Evolutionary conservation across 2,113 vertebrate genomes (phyloP).

Genomic region (Pardalotus punctatus): DNA sequence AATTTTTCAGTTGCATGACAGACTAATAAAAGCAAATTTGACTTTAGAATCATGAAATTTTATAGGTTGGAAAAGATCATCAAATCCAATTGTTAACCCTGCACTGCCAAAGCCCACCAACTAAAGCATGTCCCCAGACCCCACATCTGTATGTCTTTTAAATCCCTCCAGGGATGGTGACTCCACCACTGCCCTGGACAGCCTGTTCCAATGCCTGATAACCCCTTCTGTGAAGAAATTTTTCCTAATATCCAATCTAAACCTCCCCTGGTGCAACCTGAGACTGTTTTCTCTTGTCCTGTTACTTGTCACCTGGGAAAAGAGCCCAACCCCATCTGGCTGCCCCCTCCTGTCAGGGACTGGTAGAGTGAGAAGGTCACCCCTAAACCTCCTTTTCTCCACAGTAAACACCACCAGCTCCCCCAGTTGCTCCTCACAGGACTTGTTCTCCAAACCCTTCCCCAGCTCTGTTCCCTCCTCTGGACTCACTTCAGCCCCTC

Average conservation of each 20-base stretch:
- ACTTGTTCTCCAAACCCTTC: background rate
- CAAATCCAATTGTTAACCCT: background rate
- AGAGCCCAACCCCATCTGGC: accelerated
- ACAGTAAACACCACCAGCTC: background rate
- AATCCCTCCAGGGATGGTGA: background rate
- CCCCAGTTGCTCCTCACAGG: background rate
- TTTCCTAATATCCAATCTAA: background rate
- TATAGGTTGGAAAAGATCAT: background rate
- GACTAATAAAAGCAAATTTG: background rate
- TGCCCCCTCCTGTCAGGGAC: background rate
- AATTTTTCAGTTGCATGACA: background rate
- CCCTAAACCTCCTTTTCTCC: background rate
- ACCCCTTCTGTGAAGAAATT: background rate
- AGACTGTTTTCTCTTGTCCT: background rate
- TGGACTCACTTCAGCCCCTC: accelerated
- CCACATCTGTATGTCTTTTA: background rate
- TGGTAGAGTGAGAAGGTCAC: background rate
- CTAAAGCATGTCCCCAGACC: background rate
- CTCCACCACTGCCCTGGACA: background rate
- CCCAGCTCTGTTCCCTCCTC: accelerated
- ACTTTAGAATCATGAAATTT: background rate
- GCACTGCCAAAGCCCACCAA: background rate
- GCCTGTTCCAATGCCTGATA: background rate
- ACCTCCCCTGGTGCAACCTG: background rate
- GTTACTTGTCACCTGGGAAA: too few relatives aligned